Base-by-base conservation (phyloP, 2,888 invertebrate species). In the Dryobota labecula region DNA sequence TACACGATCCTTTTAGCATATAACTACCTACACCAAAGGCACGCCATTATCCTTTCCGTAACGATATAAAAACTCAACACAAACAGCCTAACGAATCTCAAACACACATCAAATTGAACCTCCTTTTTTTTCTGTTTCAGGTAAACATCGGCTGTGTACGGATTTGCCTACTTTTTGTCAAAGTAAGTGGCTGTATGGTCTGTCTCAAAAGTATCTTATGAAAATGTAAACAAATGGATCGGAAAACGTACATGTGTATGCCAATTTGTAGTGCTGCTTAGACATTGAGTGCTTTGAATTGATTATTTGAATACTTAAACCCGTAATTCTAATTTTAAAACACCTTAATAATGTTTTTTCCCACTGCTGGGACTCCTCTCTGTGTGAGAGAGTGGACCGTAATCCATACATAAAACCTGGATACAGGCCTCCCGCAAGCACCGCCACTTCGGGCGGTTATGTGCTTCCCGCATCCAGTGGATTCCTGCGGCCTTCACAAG, bases 41-140 rank as follows among this genome's bases (percentile, higher is more conserved):
- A 56, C 51, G 45, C 27, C 76, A 80, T 77, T 75, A 68, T 66
- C 68, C 70, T 47, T 69, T 64, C 27, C 38, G 45, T 64, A 76
- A 63, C 47, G 57, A 75, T 57, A 62, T 63, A 60, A 73, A 72
- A 78, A 54, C 66, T 58, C 63, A 33, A 70, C 56, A 63, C 58
- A 67, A 70, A 70, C 70, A 41, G 11, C 47, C 76, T 76, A 76
- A 79, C 71, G 75, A 63, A 63, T 64, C 36, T 58, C 74, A 73
- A 78, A 68, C 61, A 70, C 67, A 72, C 73, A 61, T 70, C 33
- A 57, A 69, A 76, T 70, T 68, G 56, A 68, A 66, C 63, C 61
- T 27, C 54, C 30, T 33, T 70, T 78, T 80, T 49, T 67, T 78
- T 78, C 62, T 71, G 64, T 75, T 86, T n/a, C 86, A 86, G 86